Evolutionary conservation across 2,888 invertebrate genomes (phyloP), one percentile per base, ranked within the genome.

Genomic region (Latrodectus elegans): DNA sequence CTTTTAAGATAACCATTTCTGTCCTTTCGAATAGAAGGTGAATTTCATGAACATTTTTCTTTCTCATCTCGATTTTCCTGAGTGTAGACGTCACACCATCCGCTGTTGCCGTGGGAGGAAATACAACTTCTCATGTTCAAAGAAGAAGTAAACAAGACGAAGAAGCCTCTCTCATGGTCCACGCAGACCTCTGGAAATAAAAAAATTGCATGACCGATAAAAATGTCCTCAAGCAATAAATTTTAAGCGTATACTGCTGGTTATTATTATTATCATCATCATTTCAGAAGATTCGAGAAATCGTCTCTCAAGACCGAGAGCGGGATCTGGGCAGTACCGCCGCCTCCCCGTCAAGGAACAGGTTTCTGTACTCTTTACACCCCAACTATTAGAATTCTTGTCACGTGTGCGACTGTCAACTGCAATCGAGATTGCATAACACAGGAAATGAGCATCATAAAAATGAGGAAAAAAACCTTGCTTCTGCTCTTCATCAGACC

Each of bases 381-480:
- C 74, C 74, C 78, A 74, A 75, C 74, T 75, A 86, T 86, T 80
- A 68, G 53, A 70, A 70, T 86, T 71, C 85, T 38, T 51, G 72
- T 87, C 86, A 87, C 86, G 86, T 87, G 86, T 70, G 70, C 70
- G 17, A 73, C 77, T 86, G 86, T 87, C 86, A 87, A 81, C 81
- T 71, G 79, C 75, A 76, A 70, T 64, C 70, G 52, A 71, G 81
- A 81, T 86, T 87, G 86, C 86, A 77, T 81, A 81, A 87, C 86
- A 87, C 86, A 87, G 86, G 86, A 87, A 87, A 87, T 81, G 81
- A 87, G 73, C 71, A 26, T 87, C 86, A 76, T 87, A 87, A 86
- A 38, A 87, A 81, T 72, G 75, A 73, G 84, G 76, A 22, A 73
- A 76, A 72, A 68, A 82, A 72, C 65, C 86, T 73, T 77, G 86